A percentile compares a stretch with the other conserved stretches of the same genome.
These are phyloP conservation scores for Pseudolaguvia tuberculata DNA, from an alignment of 2,113 vertebrate species.

Conservation along the genomic window DNA sequence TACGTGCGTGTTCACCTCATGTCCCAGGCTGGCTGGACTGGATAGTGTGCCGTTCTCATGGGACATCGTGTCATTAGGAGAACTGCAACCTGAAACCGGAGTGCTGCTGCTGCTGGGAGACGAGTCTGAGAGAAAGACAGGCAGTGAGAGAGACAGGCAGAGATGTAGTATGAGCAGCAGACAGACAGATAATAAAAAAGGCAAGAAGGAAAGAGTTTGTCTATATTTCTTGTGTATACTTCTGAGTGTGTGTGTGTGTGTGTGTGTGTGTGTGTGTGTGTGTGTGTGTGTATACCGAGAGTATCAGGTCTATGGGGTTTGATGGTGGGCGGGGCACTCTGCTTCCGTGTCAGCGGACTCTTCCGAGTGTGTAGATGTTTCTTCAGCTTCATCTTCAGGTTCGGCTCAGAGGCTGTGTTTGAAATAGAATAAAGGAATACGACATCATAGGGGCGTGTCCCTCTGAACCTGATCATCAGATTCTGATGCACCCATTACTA, in stretches of 20 bases:
- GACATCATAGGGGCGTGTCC: neutral
- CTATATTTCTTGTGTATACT: neutral
- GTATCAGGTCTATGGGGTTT: slow-evolving; percentile 77
- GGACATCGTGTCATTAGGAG: slow-evolving; percentile 85
- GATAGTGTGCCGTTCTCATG: slow-evolving; percentile 71
- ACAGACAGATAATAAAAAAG: no score
- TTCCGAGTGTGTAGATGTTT: slow-evolving; percentile 82
- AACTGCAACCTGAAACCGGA: slow-evolving; percentile 86
- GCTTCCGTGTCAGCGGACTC: slow-evolving; percentile 86
- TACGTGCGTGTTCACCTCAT: slow-evolving; percentile 73
- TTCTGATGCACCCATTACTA: neutral
- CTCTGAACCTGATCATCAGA: neutral
- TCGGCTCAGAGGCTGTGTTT: slow-evolving; percentile 86
- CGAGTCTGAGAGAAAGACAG: slow-evolving; percentile 70
- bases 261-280: neutral
- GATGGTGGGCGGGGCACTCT: slow-evolving; percentile 85
- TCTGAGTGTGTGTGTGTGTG: neutral
- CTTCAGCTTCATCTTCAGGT: slow-evolving; percentile 83
- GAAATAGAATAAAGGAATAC: neutral
- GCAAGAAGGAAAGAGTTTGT: no score
- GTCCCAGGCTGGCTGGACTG: slow-evolving; percentile 59
- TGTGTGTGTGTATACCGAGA: slow-evolving; percentile 66
- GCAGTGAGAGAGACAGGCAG: neutral
- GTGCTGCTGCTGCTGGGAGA: slow-evolving; percentile 87
- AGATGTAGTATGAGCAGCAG: no score